Evolutionary conservation across 2,888 invertebrate species (phyloP), one percentile per base, ranked within the genome.

Genomic region (Eupeodes luniger): DNA sequence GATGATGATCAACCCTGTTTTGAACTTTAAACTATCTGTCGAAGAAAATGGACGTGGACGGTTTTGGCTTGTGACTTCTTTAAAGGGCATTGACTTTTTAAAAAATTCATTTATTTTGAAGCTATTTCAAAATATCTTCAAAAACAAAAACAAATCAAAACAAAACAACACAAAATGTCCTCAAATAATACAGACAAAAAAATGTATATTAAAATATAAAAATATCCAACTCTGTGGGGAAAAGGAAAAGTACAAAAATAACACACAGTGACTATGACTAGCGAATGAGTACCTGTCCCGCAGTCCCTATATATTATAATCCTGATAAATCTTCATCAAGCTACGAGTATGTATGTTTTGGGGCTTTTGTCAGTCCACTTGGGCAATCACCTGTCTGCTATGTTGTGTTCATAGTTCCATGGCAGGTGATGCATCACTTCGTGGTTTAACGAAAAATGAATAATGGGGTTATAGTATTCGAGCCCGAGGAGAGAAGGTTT

Each of bases 321-420:
- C 55, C 11, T 69, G 74, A 85, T 85, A 82, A 86, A 86, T 86
- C 82, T 86, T 79, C 78, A 82, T 82, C 69, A 70, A 62, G 44
- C 72, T 84, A n/a, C 34, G 16, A 55, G 67, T 47, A n/a, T 70
- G 44, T 75, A 51, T 70, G 44, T 72, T 36, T 57, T 72, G 66
- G 53, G 53, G 70, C 40, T 70, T 55, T n/a, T 77, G 66, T 64
- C 70, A 70, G 82, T 70, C 69, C 57, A 70, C 49, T 70, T 53
- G 67, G 75, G 62, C 57, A 76, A 75, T 70, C 53, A 66, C 51
- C 66, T 66, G 64, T 70, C 74, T 64, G 19, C 57, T 77, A 16
- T 77, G 59, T 59, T 51, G 49, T 61, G 62, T 53, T 49, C 69
- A 51, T 69, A 62, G 36, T 51, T 69, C 19, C 55, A 12, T 61